phyloP scores from a whole-genome alignment of 2,113 vertebrate species.

The Peromyscus polionotus region DNA sequence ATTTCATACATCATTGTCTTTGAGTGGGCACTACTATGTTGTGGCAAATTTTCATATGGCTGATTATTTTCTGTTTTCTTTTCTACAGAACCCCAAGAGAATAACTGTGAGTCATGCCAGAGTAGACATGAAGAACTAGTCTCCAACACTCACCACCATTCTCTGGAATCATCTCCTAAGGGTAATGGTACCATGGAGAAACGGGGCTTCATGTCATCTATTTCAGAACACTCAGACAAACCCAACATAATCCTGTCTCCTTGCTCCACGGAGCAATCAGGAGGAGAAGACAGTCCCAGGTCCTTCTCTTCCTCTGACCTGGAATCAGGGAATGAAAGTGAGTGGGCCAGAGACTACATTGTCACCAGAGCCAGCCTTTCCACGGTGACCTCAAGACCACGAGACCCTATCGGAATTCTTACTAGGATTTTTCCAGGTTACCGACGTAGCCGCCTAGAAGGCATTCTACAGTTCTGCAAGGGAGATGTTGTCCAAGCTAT shows the following conservation, averaged over 20 bases:
- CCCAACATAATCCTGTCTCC: constrained; percentile 79
- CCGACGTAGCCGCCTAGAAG: constrained; percentile 88
- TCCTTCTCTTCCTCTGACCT: constrained; percentile 90
- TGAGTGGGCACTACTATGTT: not conserved
- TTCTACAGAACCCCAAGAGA: constrained; percentile 87
- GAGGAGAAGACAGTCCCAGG: constrained; percentile 87
- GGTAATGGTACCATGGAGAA: constrained; percentile 69
- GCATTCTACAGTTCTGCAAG: constrained; percentile 89
- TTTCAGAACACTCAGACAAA: constrained; percentile 71
- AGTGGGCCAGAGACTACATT: constrained; percentile 86
- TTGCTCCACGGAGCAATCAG: constrained; percentile 86
- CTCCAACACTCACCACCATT: constrained; percentile 76
- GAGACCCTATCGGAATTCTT: constrained; percentile 91
- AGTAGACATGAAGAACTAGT: constrained; percentile 85
- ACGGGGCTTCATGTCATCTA: constrained; percentile 64
- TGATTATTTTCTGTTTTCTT: constrained; percentile 35
- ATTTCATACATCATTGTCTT: constrained; percentile 34
- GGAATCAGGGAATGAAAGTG: constrained; percentile 92
- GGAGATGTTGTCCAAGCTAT: constrained; percentile 94
- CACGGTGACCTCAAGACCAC: constrained; percentile 77
- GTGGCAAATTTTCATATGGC: not conserved
- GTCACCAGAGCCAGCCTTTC: constrained; percentile 58
- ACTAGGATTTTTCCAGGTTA: constrained; percentile 92
- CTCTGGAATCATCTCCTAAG: constrained; percentile 79
- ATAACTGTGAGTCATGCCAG: constrained; percentile 85